phyloP scores from a whole-genome alignment of 2,797 vertebrate species.

The Neomorphus geoffroyi region DNA sequence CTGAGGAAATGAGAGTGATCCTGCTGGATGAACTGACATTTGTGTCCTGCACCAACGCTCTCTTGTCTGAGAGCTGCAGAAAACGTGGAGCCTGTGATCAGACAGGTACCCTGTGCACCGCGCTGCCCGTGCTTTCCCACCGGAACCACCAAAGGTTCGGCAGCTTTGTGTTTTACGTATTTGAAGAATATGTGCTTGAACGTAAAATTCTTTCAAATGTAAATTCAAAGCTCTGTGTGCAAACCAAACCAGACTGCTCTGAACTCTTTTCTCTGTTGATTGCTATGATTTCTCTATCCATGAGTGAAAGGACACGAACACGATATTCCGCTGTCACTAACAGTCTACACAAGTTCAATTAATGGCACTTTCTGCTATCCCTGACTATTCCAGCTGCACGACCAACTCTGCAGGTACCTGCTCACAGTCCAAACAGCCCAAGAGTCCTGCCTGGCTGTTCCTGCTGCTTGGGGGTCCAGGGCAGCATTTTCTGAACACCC shows the following conservation, averaged over 20 bases:
- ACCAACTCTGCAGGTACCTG: background rate
- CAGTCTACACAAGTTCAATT: background rate
- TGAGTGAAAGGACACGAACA: background rate
- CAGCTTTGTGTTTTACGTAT: background rate
- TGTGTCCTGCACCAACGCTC: background rate
- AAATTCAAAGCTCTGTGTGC: background rate
- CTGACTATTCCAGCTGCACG: background rate
- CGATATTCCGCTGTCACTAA: background rate
- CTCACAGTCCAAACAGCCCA: background rate
- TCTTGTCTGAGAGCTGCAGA: background rate
- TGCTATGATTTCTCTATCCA: background rate
- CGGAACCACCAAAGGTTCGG: background rate
- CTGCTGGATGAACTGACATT: background rate
- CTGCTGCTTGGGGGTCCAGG: background rate
- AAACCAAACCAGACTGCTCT: background rate
- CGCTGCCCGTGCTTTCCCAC: background rate
- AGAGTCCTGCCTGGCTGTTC: background rate
- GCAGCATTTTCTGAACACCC: background rate
- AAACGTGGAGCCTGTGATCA: background rate
- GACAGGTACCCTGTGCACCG: background rate
- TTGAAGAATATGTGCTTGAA: background rate
- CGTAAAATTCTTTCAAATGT: background rate
- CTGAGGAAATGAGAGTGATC: background rate
- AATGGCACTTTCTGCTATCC: conserved; percentile 55
- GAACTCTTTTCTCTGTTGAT: background rate